phyloP scores from a whole-genome alignment of 2,797 vertebrate genomes.

The Chiroxiphia lanceolata region DNA sequence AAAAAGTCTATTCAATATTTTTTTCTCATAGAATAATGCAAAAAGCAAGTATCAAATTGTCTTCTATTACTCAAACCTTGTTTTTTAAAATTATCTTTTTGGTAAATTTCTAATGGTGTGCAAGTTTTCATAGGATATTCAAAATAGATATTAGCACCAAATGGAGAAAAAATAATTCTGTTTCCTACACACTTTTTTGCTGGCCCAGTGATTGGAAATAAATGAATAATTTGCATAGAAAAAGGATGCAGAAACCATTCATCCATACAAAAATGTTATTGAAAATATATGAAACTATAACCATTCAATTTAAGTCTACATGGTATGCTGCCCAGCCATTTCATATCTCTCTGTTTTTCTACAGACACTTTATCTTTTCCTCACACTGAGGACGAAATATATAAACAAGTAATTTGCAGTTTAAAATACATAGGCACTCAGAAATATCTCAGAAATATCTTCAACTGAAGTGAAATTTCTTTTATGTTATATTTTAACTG shows the following conservation, averaged over 20 bases:
- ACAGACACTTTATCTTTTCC: not conserved
- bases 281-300: constrained; percentile 45
- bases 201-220: constrained; percentile 22
- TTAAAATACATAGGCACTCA: not conserved
- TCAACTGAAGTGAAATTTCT: not conserved
- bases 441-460: not conserved
- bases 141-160: not conserved
- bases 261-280: constrained; percentile 12
- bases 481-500: not conserved
- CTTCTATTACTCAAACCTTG: not conserved
- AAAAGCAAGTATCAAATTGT: not conserved
- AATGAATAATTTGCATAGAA: constrained; percentile 46
- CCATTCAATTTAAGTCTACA: constrained; percentile 32
- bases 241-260: constrained; percentile 30
- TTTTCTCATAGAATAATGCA: not conserved
- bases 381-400: not conserved
- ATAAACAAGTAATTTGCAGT: not conserved
- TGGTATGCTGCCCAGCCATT: constrained; percentile 1
- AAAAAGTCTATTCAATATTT: rapidly evolving
- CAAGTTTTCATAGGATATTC: not conserved
- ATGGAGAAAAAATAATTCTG: constrained; percentile 10
- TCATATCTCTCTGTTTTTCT: not conserved
- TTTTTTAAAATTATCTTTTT: not conserved
- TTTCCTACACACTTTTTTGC: not conserved
- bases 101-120: not conserved